Conservation (phyloP, 2,797 vertebrate species). For the Argentina silus region DNA sequence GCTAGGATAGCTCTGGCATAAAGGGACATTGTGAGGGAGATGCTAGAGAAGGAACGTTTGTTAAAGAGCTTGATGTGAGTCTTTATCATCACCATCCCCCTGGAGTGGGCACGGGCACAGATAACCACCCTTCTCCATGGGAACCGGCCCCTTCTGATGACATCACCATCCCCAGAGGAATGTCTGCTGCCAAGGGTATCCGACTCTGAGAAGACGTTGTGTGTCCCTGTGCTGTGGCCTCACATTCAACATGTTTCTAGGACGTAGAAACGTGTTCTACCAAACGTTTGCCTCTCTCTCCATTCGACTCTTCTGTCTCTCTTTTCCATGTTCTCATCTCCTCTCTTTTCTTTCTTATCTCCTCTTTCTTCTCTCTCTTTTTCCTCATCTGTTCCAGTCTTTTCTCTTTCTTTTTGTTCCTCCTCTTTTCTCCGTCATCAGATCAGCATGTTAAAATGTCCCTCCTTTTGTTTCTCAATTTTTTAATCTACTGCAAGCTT, state of each 20-base stretch:
- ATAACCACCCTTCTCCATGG: background rate
- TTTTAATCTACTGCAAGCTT: slow-evolving; percentile 20
- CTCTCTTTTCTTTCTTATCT: background rate
- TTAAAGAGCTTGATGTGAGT: background rate
- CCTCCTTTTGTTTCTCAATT: slow-evolving; percentile 21
- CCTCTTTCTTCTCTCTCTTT: slow-evolving; percentile 14
- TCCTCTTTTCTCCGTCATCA: slow-evolving; percentile 26
- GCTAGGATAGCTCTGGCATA: background rate
- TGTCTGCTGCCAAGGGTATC: background rate
- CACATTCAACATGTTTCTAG: background rate
- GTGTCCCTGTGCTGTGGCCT: background rate
- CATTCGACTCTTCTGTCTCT: background rate
- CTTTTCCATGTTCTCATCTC: slow-evolving; percentile 1
- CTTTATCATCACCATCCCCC: background rate
- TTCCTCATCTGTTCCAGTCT: background rate
- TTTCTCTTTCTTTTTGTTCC: background rate
- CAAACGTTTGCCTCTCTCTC: background rate
- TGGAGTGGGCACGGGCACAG: background rate
- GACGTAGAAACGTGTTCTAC: background rate
- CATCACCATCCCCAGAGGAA: background rate
- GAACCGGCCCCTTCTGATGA: background rate
- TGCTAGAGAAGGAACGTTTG: background rate
- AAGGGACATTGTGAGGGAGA: background rate
- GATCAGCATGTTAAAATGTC: slow-evolving; percentile 38
- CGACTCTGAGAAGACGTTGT: background rate